Percentiles rank a stretch among this genome's conserved stretches.
phyloP scores from a whole-genome alignment of 2,888 invertebrate genomes.

The Caenorhabditis sp. region DNA sequence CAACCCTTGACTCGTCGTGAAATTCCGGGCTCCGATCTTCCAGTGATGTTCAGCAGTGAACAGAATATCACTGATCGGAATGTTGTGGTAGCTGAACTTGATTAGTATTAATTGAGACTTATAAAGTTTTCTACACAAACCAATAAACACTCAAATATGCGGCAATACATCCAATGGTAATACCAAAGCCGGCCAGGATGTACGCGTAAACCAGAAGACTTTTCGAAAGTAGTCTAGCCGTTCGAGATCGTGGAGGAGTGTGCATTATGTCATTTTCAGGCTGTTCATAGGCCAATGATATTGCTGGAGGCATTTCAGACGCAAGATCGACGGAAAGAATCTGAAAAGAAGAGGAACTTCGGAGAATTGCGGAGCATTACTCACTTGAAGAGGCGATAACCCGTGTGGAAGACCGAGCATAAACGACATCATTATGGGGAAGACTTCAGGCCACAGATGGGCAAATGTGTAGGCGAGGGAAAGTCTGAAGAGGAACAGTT shows the following conservation, averaged over 20 bases:
- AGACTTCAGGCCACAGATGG: slow-evolving; percentile 78
- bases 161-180: slow-evolving; percentile 75
- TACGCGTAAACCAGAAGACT: slow-evolving; percentile 75
- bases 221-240: slow-evolving; percentile 64
- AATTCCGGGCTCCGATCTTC: slow-evolving; percentile 67
- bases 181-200: slow-evolving; percentile 74
- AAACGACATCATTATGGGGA: slow-evolving; percentile 77
- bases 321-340: slow-evolving; percentile 77
- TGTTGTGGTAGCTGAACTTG: slow-evolving; percentile 70
- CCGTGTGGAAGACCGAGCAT: slow-evolving; percentile 76
- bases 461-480: slow-evolving; percentile 77
- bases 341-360: slow-evolving; percentile 49
- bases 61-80: slow-evolving; percentile 71
- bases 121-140: slow-evolving; percentile 54
- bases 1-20: slow-evolving; percentile 61
- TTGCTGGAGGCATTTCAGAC: slow-evolving; percentile 77
- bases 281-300: slow-evolving; percentile 77
- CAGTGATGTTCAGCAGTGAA: slow-evolving; percentile 78
- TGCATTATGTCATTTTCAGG: slow-evolving; percentile 78
- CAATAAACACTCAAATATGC: slow-evolving; percentile 77
- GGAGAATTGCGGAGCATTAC: neutral
- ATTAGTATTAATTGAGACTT: neutral
- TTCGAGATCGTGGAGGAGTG: slow-evolving; percentile 70
- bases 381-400: slow-evolving; percentile 74
- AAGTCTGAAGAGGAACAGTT: slow-evolving; percentile 60